Evolutionary conservation across 2,113 vertebrate genomes (phyloP), one percentile per base, ranked within the genome.

Genomic region (Catagonus wagneri): DNA sequence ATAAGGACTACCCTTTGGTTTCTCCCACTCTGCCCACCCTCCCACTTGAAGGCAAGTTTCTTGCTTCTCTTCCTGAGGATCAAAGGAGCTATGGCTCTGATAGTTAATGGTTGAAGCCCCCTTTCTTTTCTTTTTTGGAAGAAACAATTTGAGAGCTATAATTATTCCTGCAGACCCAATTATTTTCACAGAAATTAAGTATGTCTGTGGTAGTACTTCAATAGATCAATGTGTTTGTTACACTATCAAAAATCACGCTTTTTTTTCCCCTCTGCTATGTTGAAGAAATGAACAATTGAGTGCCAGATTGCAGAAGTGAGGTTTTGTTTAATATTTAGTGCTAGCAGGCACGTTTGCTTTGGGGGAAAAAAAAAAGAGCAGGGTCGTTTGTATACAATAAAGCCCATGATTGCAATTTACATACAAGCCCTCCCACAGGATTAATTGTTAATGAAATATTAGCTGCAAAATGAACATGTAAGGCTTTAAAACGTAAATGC

Each of bases 181-280:
- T 94, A 96, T 96, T 96, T 96, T 86, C 92, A 81, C 79, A 96
- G 96, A 97, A 96, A 95, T 97, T 96, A 97, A 97, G 93, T 93
- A 96, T 91, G 63, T 94, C 95, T 96, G n/a, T 69, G 74, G 78
- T 90, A 75, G 72, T 83, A 94, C 65, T 97, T 95, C 85, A 93
- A 32, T 97, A 94, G 75, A 94, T 95, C 91, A 60, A 61, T 92
- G 58, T 96, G 78, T 96, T 92, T 96, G 86, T 39, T 93, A 93
- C 63, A 89, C 76, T 95, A 83, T 88, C 86, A 93, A 91, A 89
- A 96, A 81, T 11, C 75, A 81, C n/a, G n/a, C 65, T 60, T 87
- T 90, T 71, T 74, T 32, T 23, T 17, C 7, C 22, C 52, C 68
- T 96, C 68, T 96, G 90, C 54, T 85, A 74, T 91, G 78, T 63